Evolutionary conservation across 2,888 invertebrate genomes (phyloP).

Genomic region (Ischnura elegans): DNA sequence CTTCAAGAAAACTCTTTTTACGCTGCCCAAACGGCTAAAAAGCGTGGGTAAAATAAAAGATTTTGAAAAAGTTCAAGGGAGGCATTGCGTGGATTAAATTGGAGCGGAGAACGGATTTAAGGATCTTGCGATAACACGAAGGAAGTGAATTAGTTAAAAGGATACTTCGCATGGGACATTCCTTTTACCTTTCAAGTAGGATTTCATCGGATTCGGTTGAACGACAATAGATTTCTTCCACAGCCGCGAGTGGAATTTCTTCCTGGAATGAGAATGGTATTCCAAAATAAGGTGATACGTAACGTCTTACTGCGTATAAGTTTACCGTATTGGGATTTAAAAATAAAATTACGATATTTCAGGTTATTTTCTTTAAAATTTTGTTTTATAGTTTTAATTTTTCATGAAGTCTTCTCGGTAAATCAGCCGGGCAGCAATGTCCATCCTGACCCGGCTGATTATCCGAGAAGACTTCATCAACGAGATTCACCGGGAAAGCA

Average conservation of each 20-base stretch:
- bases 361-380: too few species aligned
- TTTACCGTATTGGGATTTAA: too few species aligned
- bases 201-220: neutral
- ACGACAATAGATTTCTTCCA: neutral
- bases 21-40: neutral
- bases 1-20: neutral
- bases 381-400: too few species aligned
- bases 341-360: too few species aligned
- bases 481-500: too few species aligned
- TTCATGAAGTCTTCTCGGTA: too few species aligned
- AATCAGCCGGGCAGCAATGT: too few species aligned
- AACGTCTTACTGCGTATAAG: neutral
- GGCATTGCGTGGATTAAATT: slow-evolving; percentile 4
- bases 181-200: neutral
- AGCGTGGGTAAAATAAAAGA: neutral
- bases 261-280: neutral
- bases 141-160: neutral
- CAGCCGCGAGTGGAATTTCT: too few species aligned
- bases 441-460: too few species aligned
- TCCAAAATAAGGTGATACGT: neutral
- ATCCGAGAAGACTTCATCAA: too few species aligned
- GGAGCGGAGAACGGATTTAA: neutral
- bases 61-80: neutral
- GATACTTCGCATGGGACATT: neutral
- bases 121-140: neutral